Evolutionary conservation across 2,888 invertebrate genomes (phyloP), one percentile per base, ranked within the genome.

Genomic region (Chirona hameri): DNA sequence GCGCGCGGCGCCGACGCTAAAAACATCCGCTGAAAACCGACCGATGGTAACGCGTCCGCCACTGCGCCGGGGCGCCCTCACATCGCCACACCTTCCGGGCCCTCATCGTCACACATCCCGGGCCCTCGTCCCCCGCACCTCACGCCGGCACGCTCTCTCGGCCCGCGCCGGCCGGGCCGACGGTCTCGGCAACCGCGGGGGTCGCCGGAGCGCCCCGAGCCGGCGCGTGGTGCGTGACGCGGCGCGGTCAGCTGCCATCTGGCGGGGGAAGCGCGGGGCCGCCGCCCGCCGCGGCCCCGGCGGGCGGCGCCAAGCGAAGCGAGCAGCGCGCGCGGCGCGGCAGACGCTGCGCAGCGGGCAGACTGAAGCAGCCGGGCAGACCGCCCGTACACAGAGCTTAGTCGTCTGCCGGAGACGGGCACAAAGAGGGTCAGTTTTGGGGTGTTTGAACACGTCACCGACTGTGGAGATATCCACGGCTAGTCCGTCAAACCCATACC

Each of bases 231-330:
- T 3, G 14, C 57, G 57, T 10, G 21, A 57, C 57, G 14, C 60
- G n/a, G 7, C 9, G 60, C 60, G n/a, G 24, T n/a, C 60, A n/a
- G 24, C 60, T 60, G 60, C n/a, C 60, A 60, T n/a, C 60, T 24
- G n/a, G 21, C 60, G 60, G 60, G 60, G 39, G 60, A 60, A 21
- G n/a, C 24, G 60, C 60, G 18, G 52, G 7, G n/a, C 60, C 18
- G 9, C n/a, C 18, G 24, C 18, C 24, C 4, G 60, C 24, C 21
- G 9, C 60, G 60, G 60, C 24, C 9, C 60, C n/a, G 60, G 24
- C 60, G 60, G 24, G 39, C 21, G 72, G 46, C 39, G 76, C 39
- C 76, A 76, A 76, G 76, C 76, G 39, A 76, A 76, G 76, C 76
- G 46, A 46, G 76, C 9, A 72, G 72, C 31, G 29, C 39, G 24